A percentile compares a stretch with the other conserved stretches of the same genome.
These are phyloP conservation scores for Saccopteryx bilineata DNA, from an alignment of 2,113 vertebrate genomes.

Conservation along the genomic window DNA sequence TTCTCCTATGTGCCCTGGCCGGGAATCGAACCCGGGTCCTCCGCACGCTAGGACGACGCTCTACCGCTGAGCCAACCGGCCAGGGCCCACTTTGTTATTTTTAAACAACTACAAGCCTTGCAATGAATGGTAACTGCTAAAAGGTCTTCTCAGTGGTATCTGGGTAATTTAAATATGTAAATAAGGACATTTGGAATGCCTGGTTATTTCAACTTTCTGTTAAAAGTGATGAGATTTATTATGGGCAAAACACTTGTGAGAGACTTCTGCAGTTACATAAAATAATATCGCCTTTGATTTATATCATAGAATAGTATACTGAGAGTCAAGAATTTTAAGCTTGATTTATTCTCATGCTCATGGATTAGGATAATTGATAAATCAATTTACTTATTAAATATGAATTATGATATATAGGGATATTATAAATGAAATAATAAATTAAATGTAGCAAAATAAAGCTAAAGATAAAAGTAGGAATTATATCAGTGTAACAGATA, in stretches of 20 bases:
- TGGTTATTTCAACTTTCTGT: constrained; percentile 6
- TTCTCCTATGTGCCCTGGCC: no score
- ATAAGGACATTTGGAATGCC: neutral
- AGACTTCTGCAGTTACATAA: constrained; percentile 29
- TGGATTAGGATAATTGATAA: neutral
- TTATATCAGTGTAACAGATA: no score
- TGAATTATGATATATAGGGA: neutral
- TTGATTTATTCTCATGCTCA: neutral
- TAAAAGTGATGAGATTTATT: neutral
- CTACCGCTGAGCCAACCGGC: no score
- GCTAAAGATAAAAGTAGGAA: neutral
- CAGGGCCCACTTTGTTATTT: no score
- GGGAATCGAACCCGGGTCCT: no score
- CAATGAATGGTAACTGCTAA: neutral
- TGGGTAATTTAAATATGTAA: constrained; percentile 63
- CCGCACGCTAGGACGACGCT: no score
- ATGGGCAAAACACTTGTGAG: neutral
- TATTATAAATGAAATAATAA: constrained; percentile 51
- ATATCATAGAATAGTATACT: neutral
- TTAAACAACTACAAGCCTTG: neutral
- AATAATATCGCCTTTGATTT: neutral
- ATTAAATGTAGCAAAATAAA: neutral
- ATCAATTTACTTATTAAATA: constrained; percentile 21
- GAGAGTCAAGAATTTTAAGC: neutral
- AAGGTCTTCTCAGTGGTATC: neutral